Evolutionary conservation across 2,797 vertebrate genomes (phyloP).

Genomic region (Acomys russatus): DNA sequence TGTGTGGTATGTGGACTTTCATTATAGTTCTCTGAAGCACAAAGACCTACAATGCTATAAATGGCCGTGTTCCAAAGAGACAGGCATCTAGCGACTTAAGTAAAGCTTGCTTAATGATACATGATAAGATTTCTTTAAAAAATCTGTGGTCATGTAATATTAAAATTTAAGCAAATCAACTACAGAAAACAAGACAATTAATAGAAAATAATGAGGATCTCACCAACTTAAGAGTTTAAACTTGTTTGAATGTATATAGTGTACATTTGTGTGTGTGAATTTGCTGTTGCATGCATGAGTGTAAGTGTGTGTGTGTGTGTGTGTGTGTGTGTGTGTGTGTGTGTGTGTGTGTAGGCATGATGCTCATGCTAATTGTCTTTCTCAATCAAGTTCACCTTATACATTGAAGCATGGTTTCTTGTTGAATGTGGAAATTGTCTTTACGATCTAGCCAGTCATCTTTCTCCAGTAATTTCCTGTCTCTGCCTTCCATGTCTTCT

Average conservation of each 20-base stretch:
- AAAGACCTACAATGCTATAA: neutral
- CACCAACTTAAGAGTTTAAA: neutral
- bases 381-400: neutral
- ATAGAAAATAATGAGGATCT: neutral
- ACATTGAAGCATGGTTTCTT: neutral
- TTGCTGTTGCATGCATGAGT: neutral
- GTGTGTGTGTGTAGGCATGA: neutral
- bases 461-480: neutral
- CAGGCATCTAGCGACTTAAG: neutral
- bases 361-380: too few species aligned
- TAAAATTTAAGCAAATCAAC: neutral
- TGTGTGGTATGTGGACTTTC: conserved; percentile 54
- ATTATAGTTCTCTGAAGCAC: neutral
- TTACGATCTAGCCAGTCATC: neutral
- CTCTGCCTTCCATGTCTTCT: neutral
- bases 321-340: neutral
- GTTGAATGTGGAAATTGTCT: neutral
- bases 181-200: conserved; percentile 18
- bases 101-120: neutral
- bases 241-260: neutral
- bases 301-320: neutral
- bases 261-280: neutral
- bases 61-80: neutral
- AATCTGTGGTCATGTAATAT: neutral
- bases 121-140: neutral